Evolutionary conservation across 2,797 vertebrate genomes (phyloP), one percentile per base, ranked within the genome.

Genomic region (Dryobates pubescens): DNA sequence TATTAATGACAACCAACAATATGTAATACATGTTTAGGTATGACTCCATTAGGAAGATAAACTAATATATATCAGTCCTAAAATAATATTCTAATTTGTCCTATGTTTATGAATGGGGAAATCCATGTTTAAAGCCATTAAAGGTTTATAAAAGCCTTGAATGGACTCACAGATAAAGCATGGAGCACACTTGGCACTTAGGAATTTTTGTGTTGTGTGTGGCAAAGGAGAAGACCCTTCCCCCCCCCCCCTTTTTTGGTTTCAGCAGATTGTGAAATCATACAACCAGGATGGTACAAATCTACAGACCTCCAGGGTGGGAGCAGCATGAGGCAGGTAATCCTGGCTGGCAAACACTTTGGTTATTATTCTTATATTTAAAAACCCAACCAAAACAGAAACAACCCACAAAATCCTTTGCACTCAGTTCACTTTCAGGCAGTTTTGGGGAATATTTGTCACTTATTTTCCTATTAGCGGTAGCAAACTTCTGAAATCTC

Each of bases 401-500:
- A 3, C 32, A 34, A 61, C 30, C 29, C 20, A 29, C 27, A 62
- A n/a, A 1, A 43, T 92, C 27, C 64, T 91, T 80, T 45, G 34
- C 26, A 45, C 27, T 34, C 73, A 51, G 53, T 72, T 92, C 83
- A 51, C 70, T 67, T 54, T 17, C 62, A 22, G 69, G 74, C 30
- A 72, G 84, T 69, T 91, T 53, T n/a, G 32, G 63, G 3, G 14
- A 32, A 43, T 34, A 22, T 22, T 32, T 65, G 22, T 80, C 32
- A 8, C 7, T 74, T 65, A 17, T 54, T 85, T n/a, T 75, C 49
- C 53, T 29, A 6, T 96, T 97, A 99, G 74, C 97, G 99, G 79
- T 98, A 99, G 86, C 99, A 99, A 93, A 99, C 96, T 97, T 99
- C 98, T 0, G 99, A 99, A 74, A 99, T 98, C 97, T 99, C 99